Base-by-base conservation (phyloP, 1,140 invertebrate species). In the Elysia chlorotica region DNA sequence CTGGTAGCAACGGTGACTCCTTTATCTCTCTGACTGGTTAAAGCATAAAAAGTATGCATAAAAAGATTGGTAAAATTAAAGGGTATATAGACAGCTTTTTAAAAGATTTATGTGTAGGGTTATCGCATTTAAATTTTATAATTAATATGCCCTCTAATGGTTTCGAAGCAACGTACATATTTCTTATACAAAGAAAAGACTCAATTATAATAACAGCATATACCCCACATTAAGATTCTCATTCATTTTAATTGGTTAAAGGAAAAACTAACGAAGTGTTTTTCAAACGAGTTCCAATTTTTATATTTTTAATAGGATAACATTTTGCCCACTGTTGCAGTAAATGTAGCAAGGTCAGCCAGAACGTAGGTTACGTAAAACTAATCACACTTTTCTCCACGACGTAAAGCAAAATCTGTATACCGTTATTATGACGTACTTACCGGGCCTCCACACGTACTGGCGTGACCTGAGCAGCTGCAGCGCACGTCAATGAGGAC, bases 401-500 rank as follows among this genome's bases (percentile, higher is more conserved):
- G 6, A 57, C 6, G 5, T 14, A 57, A 14, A 57, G 21, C 6
- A 23, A 57, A 14, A 6, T 57, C 56, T 14, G 6, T 57, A 57
- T 14, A 57, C 56, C 6, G 30, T 28, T 57, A 57, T 23, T 5
- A 57, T 56, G 4, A 19, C 33, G 37, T 31, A 31, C 38, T 68
- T 70, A 70, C 67, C 33, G 53, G 67, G 19, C 67, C 67, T 37
- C 33, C 38, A 59, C 67, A 70, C 0, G 31, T 70, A 5, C 28
- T 36, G 3, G 67, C 67, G 36, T 70, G 67, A 2, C 67, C 67
- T 37, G 35, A 3, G 23, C 67, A 70, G 23, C 25, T 57, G 67
- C 67, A 70, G 35, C 30, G 30, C 1, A 25, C 67, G 2, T 70
- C 53, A 23, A 70, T 59, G 2, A 37, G 1, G 0, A 70, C 30